A percentile compares a stretch with the other conserved stretches of the same genome.
These are phyloP conservation scores for Poicephalus meyeri DNA, from an alignment of 2,113 vertebrate genomes.

Conservation along the genomic window DNA sequence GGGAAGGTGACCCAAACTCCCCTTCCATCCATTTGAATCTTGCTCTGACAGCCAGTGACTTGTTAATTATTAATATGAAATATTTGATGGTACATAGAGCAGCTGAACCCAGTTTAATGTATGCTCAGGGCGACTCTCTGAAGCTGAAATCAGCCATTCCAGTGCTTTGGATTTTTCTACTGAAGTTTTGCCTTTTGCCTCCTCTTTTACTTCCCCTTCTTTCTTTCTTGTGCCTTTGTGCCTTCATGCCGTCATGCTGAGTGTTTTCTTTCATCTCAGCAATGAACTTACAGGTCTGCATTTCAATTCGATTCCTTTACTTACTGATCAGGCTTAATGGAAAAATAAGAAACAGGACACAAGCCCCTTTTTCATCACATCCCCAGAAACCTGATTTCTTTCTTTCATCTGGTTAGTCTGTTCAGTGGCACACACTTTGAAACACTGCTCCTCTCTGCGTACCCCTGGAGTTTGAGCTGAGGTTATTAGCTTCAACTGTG, in stretches of 20 bases:
- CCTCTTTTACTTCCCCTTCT: conserved; percentile 46
- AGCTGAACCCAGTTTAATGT: conserved; percentile 62
- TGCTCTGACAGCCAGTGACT: conserved; percentile 59
- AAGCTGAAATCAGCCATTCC: conserved; percentile 58
- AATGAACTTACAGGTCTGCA: conserved; percentile 46
- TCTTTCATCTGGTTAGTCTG: conserved; percentile 4
- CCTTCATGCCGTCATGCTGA: conserved; percentile 44
- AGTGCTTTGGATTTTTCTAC: conserved; percentile 48
- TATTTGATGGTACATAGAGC: conserved; percentile 64
- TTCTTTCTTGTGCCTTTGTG: conserved; percentile 55
- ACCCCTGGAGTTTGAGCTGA: background rate
- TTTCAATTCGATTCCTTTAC: conserved; percentile 32
- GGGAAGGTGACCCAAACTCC: conserved; percentile 66
- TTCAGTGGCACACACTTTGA: background rate
- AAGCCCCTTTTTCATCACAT: background rate
- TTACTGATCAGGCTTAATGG: conserved; percentile 59
- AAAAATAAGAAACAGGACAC: conserved; percentile 60
- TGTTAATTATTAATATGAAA: conserved; percentile 77
- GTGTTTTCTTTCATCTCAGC: conserved; percentile 64
- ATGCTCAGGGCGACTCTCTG: conserved; percentile 40
- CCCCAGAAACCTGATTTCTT: conserved; percentile 29
- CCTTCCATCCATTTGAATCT: conserved; percentile 68
- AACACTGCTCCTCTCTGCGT: background rate
- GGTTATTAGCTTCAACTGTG: background rate
- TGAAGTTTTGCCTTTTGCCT: conserved; percentile 64